These are phyloP conservation scores for Vulpes ferrilata DNA, from an alignment of 2,113 vertebrate genomes.

Conservation along the genomic window DNA sequence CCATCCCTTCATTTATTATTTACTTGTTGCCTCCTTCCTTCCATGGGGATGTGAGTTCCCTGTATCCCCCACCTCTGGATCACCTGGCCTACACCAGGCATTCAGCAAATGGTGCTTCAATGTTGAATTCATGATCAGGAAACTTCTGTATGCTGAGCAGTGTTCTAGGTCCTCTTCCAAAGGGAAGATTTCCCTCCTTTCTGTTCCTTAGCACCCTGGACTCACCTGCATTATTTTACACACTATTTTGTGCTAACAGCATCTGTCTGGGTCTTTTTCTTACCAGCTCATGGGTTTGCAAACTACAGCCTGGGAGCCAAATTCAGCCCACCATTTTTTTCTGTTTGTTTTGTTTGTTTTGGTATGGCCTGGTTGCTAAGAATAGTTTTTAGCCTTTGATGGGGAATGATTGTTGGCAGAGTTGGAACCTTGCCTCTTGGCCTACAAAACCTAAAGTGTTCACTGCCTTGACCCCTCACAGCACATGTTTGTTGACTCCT, in stretches of 20 bases:
- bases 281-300: not conserved
- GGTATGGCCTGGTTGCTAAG: not conserved
- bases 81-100: not conserved
- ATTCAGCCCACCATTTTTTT: not conserved
- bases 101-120: not conserved
- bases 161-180: not conserved
- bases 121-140: too few species aligned
- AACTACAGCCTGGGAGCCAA: not conserved
- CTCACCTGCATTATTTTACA: rapidly evolving
- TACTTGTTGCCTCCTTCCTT: not conserved
- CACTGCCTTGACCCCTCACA: rapidly evolving
- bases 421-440: not conserved
- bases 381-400: not conserved
- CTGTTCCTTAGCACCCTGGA: rapidly evolving
- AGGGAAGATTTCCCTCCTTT: rapidly evolving
- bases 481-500: rapidly evolving
- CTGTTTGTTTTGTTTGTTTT: not conserved
- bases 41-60: rapidly evolving
- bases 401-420: not conserved
- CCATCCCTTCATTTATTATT: rapidly evolving
- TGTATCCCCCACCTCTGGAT: not conserved
- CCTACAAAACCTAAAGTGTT: not conserved
- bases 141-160: not conserved
- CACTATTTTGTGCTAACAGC: rapidly evolving
- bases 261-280: not conserved